phyloP scores from a whole-genome alignment of 2,113 vertebrate species.

The Marmota flaviventris region DNA sequence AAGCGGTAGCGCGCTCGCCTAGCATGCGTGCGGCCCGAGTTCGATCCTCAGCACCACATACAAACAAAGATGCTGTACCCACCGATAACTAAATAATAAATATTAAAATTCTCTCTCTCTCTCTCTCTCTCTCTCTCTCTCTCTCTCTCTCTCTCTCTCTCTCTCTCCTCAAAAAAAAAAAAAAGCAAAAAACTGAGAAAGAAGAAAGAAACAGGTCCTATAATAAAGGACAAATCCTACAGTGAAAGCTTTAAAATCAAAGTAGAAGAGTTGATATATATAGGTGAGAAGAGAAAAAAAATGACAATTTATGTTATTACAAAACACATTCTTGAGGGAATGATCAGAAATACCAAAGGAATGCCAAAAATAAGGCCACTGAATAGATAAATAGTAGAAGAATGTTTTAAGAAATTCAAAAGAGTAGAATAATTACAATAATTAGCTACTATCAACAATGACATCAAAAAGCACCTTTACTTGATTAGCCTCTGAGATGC shows the following conservation, averaged over 20 bases:
- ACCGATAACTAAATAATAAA: too few relatives aligned
- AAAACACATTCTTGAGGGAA: background rate
- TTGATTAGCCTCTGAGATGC: background rate
- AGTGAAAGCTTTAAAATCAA: background rate
- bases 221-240: background rate
- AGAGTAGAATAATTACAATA: background rate
- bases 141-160: too few relatives aligned
- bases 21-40: too few relatives aligned
- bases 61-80: too few relatives aligned
- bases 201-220: background rate
- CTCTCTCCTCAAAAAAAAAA: too few relatives aligned
- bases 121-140: too few relatives aligned
- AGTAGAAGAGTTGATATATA: background rate
- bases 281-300: background rate
- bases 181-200: background rate
- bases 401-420: background rate
- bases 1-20: too few relatives aligned
- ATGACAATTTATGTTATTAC: background rate
- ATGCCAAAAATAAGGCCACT: background rate
- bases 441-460: background rate
- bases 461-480: background rate
- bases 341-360: background rate
- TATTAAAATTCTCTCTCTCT: too few relatives aligned
- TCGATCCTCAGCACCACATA: too few relatives aligned
- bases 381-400: background rate